Conservation (phyloP, 2,797 vertebrate genomes). For the Lophius americanus region DNA sequence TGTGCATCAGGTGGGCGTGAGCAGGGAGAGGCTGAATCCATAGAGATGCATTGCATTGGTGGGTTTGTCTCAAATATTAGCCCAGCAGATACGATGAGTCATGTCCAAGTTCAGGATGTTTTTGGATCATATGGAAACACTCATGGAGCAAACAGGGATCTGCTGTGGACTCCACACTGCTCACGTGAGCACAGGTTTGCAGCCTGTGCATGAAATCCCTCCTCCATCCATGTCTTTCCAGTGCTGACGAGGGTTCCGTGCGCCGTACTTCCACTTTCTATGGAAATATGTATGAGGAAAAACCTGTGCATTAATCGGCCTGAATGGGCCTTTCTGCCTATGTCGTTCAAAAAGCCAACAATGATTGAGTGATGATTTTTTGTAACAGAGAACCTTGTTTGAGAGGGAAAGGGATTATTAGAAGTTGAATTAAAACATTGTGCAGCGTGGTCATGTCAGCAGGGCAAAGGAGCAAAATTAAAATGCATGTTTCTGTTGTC, state of each 20-base stretch:
- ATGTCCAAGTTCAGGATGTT: slow-evolving; percentile 63
- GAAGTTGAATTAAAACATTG: slow-evolving; percentile 9
- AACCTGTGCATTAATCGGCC: slow-evolving; percentile 25
- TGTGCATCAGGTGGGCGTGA: slow-evolving; percentile 73
- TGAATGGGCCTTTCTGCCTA: not conserved
- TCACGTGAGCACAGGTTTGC: slow-evolving; percentile 20
- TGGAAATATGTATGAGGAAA: slow-evolving; percentile 29
- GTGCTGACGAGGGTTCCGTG: slow-evolving; percentile 16
- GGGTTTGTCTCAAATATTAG: slow-evolving; percentile 59
- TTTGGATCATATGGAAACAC: slow-evolving; percentile 68
- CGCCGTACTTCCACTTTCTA: slow-evolving; percentile 35
- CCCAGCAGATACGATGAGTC: slow-evolving; percentile 61
- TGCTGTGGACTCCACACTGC: slow-evolving; percentile 30
- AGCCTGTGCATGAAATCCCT: slow-evolving; percentile 23
- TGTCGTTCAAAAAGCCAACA: not conserved
- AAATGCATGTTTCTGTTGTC: slow-evolving; percentile 49
- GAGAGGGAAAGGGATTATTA: slow-evolving; percentile 17
- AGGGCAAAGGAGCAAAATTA: slow-evolving; percentile 28
- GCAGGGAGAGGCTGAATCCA: slow-evolving; percentile 67
- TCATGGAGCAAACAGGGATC: slow-evolving; percentile 56
- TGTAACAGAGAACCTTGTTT: not conserved
- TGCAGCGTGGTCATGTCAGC: slow-evolving; percentile 2
- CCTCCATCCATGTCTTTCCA: slow-evolving; percentile 5
- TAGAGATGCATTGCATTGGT: slow-evolving; percentile 52
- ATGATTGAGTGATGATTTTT: slow-evolving; percentile 1